Percentiles rank a stretch among this genome's conserved stretches.
phyloP scores from a whole-genome alignment of 2,888 invertebrate genomes.

The Panorpa germanica region DNA sequence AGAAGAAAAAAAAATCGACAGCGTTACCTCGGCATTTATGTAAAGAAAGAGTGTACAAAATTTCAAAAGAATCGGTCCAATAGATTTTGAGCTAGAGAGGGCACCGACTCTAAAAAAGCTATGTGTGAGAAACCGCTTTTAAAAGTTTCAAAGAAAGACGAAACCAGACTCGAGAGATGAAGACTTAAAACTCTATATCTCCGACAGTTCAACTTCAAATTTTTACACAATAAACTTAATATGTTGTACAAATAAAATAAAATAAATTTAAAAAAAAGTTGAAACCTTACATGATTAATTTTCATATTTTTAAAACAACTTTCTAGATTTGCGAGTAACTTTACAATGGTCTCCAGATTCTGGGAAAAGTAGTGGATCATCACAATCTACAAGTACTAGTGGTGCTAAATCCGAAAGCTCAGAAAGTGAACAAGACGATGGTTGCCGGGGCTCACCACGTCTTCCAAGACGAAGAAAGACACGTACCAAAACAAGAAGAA shows the following conservation, averaged over 20 bases:
- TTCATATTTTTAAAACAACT: not conserved
- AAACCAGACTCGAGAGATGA: no score
- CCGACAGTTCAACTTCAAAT: no score
- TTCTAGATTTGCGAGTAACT: conserved; percentile 18
- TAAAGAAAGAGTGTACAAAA: no score
- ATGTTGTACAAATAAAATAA: conserved; percentile 17
- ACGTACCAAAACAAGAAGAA: conserved; percentile 25
- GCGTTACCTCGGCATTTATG: no score
- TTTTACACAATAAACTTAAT: not conserved
- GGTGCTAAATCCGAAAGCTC: conserved; percentile 39
- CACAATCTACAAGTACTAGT: conserved; percentile 29
- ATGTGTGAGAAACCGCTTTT: no score
- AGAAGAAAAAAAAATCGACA: no score
- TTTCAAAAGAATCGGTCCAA: no score
- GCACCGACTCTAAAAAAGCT: no score
- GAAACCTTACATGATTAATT: conserved; percentile 1
- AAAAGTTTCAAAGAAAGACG: no score
- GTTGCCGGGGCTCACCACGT: conserved; percentile 22
- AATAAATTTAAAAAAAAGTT: conserved; percentile 14
- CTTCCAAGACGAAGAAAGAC: conserved; percentile 53
- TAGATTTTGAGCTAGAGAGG: no score
- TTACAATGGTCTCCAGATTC: conserved; percentile 26
- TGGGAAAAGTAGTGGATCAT: conserved; percentile 29
- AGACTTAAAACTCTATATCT: no score
- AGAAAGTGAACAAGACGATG: conserved; percentile 45